These are phyloP conservation scores for Heloderma charlesbogerti DNA, from an alignment of 2,113 vertebrate species.

Conservation along the genomic window DNA sequence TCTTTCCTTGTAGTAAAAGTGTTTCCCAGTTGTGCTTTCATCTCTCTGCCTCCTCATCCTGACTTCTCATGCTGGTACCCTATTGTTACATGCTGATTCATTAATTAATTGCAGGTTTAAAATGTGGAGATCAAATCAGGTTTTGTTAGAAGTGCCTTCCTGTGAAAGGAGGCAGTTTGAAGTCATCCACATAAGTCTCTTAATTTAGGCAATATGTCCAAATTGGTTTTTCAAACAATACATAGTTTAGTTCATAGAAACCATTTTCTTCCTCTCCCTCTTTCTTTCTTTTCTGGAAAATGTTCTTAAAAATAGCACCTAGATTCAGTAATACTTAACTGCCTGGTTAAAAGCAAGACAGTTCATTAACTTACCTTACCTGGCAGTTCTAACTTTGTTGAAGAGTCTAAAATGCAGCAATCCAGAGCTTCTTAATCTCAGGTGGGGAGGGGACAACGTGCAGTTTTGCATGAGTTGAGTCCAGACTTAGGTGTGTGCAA, in stretches of 20 bases:
- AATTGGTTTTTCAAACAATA: neutral
- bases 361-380: neutral
- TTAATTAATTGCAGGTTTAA: conserved; percentile 28
- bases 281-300: neutral
- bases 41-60: neutral
- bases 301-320: conserved; percentile 1
- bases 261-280: neutral
- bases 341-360: neutral
- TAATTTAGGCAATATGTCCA: neutral
- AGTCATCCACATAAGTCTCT: neutral
- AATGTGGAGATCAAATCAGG: neutral
- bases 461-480: neutral
- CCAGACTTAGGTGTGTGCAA: too few relatives aligned
- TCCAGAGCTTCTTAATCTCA: neutral
- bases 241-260: neutral
- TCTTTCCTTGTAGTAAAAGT: conserved; percentile 8
- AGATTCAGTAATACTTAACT: neutral
- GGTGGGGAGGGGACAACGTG: neutral
- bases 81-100: conserved; percentile 36
- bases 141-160: conserved; percentile 7
- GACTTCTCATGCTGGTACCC: conserved; percentile 11
- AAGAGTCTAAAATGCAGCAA: neutral
- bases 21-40: neutral
- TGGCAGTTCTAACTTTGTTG: neutral
- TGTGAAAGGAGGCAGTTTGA: neutral